Evolutionary conservation across 2,888 invertebrate species (phyloP), one percentile per base, ranked within the genome.

Genomic region (Pristionchus maxplancki): DNA sequence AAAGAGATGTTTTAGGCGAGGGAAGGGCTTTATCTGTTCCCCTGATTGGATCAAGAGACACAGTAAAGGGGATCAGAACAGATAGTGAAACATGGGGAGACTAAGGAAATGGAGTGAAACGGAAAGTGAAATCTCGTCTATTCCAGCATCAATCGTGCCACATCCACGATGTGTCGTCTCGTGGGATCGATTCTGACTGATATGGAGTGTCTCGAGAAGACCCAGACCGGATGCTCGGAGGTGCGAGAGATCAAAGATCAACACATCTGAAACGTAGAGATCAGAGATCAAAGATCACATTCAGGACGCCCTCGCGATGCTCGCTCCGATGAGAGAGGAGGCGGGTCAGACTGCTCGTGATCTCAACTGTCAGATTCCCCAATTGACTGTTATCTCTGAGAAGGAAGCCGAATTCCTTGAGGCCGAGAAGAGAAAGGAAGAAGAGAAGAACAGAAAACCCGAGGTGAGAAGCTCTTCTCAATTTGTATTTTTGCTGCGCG

Each of bases 281-380:
- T 13, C 44, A 78, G 9, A 78, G 78, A 78, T 78, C 78, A 78
- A 40, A 78, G n/a, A 44, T 78, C 15, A 78, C 40, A 87, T 90
- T 58, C 91, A 92, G 15, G 90, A 90, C 34, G 93, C 93, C 13
- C 81, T 91, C 28, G 93, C 93, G 84, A 91, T 93, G 91, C 88
- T 93, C 20, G 89, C 89, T 20, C 94, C 94, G n/a, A 90, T 94
- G 83, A 89, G 89, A 20, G 92, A 91, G 58, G 94, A 94, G 62
- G 91, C 92, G 0, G 9, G 9, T 8, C 71, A 87, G 53, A 53
- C 50, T 1, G 71, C 87, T 20, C 44, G 48, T 8, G 87, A 87
- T 31, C 50, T 87, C 58, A 44, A 40, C 20, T 87, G 87, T 64
- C 28, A 40, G 5, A 24, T 87, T 34, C 71, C 87, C 24, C 24